These are phyloP conservation scores for Microcebus tavaratra DNA, from an alignment of 2,113 vertebrate species.

Conservation along the genomic window DNA sequence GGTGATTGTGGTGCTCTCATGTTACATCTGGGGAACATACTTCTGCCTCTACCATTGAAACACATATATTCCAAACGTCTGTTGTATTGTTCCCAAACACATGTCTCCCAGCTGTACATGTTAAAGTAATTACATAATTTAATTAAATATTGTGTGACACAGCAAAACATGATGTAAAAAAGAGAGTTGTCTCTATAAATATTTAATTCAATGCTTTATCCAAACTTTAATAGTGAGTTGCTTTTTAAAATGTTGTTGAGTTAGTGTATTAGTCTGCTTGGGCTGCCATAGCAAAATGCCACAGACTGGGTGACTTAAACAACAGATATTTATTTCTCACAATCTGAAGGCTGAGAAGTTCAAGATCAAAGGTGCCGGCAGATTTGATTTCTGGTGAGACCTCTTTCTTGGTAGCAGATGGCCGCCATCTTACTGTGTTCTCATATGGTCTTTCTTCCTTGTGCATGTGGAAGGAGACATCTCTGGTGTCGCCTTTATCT, in stretches of 20 bases:
- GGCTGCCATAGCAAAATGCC: not conserved
- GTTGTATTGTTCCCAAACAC: not conserved
- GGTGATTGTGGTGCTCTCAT: fast-evolving
- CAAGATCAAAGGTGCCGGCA: not conserved
- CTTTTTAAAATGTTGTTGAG: not conserved
- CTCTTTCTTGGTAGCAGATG: not conserved
- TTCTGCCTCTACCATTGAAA: not conserved
- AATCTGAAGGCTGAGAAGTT: not conserved
- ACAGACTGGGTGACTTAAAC: not conserved
- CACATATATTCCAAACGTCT: not conserved
- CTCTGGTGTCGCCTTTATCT: not conserved
- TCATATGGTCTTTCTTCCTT: not conserved
- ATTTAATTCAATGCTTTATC: not conserved
- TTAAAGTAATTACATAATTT: not conserved
- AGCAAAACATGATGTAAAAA: not conserved
- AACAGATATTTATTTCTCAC: not conserved
- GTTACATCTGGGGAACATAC: not conserved
- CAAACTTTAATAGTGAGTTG: not conserved
- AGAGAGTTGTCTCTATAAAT: not conserved
- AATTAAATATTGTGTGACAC: not conserved
- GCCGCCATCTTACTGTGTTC: not conserved
- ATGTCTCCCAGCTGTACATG: not conserved
- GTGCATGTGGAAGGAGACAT: not conserved
- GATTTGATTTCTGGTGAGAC: not conserved
- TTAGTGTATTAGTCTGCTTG: not conserved